Evolutionary conservation across 1,140 invertebrate genomes (phyloP).

Genomic region (Schlechtendalia chinensis): DNA sequence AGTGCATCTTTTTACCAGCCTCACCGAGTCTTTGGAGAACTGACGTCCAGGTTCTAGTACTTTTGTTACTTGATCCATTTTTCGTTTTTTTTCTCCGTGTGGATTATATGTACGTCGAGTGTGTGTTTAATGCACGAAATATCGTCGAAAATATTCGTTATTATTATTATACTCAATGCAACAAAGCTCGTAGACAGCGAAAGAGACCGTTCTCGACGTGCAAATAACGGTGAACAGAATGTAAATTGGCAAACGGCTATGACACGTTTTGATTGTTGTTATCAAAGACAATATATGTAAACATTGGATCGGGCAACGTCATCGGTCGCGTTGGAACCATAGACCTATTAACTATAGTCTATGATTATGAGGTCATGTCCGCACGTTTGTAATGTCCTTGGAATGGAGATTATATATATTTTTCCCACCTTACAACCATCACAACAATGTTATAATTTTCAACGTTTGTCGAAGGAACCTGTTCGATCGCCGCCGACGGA

Average conservation of each 20-base stretch:
- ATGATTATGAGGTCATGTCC: too few species aligned
- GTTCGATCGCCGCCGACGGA: constrained; percentile 10
- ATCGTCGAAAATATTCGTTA: too few species aligned
- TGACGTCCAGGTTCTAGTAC: constrained; percentile 92
- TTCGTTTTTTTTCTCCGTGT: not conserved
- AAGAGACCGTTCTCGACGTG: not conserved
- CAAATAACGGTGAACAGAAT: not conserved
- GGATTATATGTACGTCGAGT: not conserved
- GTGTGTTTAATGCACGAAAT: too few species aligned
- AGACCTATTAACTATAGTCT: too few species aligned
- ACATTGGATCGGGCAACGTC: constrained; percentile 17
- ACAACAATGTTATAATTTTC: constrained; percentile 29
- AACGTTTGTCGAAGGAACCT: constrained; percentile 16
- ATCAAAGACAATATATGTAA: constrained; percentile 28
- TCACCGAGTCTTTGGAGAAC: constrained; percentile 95
- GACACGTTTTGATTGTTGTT: constrained; percentile 46
- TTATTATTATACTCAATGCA: too few species aligned
- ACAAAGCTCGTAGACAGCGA: not conserved
- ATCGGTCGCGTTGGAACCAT: constrained; percentile 25
- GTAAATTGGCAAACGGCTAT: not conserved
- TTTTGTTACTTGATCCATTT: constrained; percentile 96
- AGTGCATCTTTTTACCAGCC: constrained; percentile 97
- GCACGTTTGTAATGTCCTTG: constrained; percentile 5
- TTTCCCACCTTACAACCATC: not conserved
- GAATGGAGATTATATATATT: not conserved